phyloP scores from a whole-genome alignment of 2,888 invertebrate species.

The Dynastes tityus region DNA sequence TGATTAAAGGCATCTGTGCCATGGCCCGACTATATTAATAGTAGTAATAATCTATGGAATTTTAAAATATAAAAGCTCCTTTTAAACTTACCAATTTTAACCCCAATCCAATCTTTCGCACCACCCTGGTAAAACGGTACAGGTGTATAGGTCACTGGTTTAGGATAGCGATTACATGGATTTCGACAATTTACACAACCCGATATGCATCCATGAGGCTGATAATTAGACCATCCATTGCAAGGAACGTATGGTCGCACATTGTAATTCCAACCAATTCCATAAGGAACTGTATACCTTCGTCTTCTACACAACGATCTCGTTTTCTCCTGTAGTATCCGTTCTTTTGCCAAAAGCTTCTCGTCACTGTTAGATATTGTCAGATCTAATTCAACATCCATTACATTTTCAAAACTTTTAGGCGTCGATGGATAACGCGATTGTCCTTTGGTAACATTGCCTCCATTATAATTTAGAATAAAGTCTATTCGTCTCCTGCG shows the following conservation, averaged over 20 bases:
- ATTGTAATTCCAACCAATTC: conserved; percentile 17
- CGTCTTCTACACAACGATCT: conserved; percentile 44
- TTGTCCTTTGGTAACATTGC: conserved; percentile 8
- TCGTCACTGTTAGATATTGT: conserved; percentile 21
- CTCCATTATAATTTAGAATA: conserved; percentile 11
- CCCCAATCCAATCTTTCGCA: conserved; percentile 55
- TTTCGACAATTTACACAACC: conserved; percentile 40
- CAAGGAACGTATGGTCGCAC: conserved; percentile 38
- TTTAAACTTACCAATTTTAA: conserved; percentile 55
- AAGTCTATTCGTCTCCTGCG: conserved; percentile 24
- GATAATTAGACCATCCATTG: conserved; percentile 51
- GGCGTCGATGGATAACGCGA: conserved; percentile 2
- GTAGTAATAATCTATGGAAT: too few relatives aligned
- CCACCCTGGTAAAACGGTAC: conserved; percentile 44
- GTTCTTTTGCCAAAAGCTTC: conserved; percentile 45
- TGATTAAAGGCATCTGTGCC: too few relatives aligned
- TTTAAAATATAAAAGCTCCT: not conserved
- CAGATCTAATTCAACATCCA: conserved; percentile 37
- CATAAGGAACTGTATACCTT: conserved; percentile 41
- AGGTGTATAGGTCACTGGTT: conserved; percentile 36
- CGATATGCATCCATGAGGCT: conserved; percentile 48
- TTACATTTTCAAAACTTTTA: conserved; percentile 28
- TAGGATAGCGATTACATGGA: conserved; percentile 45
- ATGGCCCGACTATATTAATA: too few relatives aligned
- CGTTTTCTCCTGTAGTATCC: conserved; percentile 48